Conservation (phyloP, 2,797 vertebrate species). For the Tragelaphus eurycerus region DNA sequence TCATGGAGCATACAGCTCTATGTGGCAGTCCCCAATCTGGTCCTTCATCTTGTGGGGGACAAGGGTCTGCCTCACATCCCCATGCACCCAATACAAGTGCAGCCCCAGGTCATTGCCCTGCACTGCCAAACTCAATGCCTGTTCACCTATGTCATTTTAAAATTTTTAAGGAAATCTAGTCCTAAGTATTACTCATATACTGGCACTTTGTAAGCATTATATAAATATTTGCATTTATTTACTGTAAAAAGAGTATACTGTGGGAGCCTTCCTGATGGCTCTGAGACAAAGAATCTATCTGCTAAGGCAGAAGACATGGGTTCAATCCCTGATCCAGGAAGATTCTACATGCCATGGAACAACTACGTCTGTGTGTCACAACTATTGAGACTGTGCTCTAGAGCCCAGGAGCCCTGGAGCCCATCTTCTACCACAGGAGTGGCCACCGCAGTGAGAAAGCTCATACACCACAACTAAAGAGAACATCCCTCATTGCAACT, state of each 20-base stretch:
- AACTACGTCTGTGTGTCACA: background rate
- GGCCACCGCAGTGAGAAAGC: background rate
- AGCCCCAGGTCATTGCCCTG: accelerated
- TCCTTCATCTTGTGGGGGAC: too few species aligned
- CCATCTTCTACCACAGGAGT: background rate
- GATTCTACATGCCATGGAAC: background rate
- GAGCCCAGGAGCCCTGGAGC: background rate
- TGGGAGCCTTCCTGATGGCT: background rate
- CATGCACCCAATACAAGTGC: accelerated
- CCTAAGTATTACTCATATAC: background rate
- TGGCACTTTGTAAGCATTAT: background rate
- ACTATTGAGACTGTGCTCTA: background rate
- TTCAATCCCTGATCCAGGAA: background rate
- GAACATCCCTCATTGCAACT: background rate
- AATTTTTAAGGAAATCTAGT: background rate
- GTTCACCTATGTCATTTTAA: background rate
- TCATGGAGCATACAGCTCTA: background rate
- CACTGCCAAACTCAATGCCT: background rate
- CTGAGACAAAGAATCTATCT: background rate
- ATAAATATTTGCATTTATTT: background rate
- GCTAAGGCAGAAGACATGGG: background rate
- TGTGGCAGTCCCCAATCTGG: background rate
- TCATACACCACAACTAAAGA: background rate
- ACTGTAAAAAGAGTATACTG: background rate
- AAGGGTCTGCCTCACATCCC: background rate